Base-by-base conservation (phyloP, 35 echinoderm and acorn worm genomes). In the Anneissia japonica region DNA sequence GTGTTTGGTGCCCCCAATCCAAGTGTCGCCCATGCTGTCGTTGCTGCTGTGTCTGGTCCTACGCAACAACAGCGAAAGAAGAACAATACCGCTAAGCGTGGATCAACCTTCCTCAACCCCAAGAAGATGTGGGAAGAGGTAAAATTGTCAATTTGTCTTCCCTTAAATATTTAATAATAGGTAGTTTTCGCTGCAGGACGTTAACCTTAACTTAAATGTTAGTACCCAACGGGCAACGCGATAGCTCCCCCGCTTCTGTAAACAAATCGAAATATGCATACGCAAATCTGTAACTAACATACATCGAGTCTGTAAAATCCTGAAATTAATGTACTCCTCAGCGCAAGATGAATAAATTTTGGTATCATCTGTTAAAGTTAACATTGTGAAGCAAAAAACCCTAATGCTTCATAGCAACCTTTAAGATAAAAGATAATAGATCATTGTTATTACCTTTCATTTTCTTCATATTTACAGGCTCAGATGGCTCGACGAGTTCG, bases 111-210 rank as follows among this genome's bases (percentile, higher is more conserved):
- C 34, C 92, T 93, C 2, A 98, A 98, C 55, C 95, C 95, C 30
- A 98, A 98, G 86, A 98, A 94, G 84, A 98, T 98, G 91, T 98
- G 95, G 95, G 95, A 98, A 86, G 95, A 98, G 83, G 95, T 98
- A 91, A 73, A 56, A 35, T 23, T 43, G 4, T 43, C 5, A 19
- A 64, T 35, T 77, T 77, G 3, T 35, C 26, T n/a, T 75, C 7
- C 23, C 3, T 26, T 75, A 30, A 75, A 9, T 30, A 30, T 75
- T n/a, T n/a, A n/a, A n/a, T n/a, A n/a, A n/a, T n/a, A n/a, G n/a
- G n/a, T n/a, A n/a, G n/a, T n/a, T n/a, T n/a, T n/a, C n/a, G n/a
- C n/a, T n/a, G n/a, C n/a, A n/a, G n/a, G n/a, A n/a, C n/a, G n/a
- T n/a, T n/a, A n/a, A n/a, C n/a, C n/a, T n/a, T n/a, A n/a, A n/a